A percentile compares a stretch with the other conserved stretches of the same genome.
These are phyloP conservation scores for Furcula furcula DNA, from an alignment of 2,888 invertebrate species.

Conservation along the genomic window DNA sequence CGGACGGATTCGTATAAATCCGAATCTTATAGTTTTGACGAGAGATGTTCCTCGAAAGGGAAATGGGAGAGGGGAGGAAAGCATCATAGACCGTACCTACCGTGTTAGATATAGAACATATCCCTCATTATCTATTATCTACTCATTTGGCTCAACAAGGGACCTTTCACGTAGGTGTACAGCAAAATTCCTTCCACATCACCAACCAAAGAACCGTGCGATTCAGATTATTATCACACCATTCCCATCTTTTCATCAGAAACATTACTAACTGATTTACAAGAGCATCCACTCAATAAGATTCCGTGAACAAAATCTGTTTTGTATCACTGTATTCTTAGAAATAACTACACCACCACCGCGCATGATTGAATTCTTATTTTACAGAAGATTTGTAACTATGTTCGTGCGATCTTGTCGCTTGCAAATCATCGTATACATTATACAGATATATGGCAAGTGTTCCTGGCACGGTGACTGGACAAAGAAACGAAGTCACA, in stretches of 20 bases:
- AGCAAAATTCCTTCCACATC: too few relatives aligned
- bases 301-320: slow-evolving; percentile 2
- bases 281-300: neutral
- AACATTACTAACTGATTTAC: slow-evolving; percentile 1
- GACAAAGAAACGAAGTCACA: slow-evolving; percentile 1
- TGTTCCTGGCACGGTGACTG: neutral
- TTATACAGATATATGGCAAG: neutral
- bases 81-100: too few relatives aligned
- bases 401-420: neutral
- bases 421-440: neutral
- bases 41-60: too few relatives aligned
- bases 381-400: neutral
- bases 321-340: neutral
- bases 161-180: too few relatives aligned
- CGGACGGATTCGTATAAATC: too few relatives aligned
- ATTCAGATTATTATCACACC: too few relatives aligned
- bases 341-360: neutral
- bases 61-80: too few relatives aligned
- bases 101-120: too few relatives aligned
- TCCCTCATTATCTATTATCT: too few relatives aligned
- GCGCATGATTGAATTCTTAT: neutral
- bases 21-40: too few relatives aligned
- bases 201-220: too few relatives aligned
- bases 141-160: too few relatives aligned
- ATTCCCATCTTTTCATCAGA: neutral